A percentile compares a stretch with the other conserved stretches of the same genome.
Conservation (phyloP, 1,140 invertebrate genomes). For the Chelonus insularis region DNA sequence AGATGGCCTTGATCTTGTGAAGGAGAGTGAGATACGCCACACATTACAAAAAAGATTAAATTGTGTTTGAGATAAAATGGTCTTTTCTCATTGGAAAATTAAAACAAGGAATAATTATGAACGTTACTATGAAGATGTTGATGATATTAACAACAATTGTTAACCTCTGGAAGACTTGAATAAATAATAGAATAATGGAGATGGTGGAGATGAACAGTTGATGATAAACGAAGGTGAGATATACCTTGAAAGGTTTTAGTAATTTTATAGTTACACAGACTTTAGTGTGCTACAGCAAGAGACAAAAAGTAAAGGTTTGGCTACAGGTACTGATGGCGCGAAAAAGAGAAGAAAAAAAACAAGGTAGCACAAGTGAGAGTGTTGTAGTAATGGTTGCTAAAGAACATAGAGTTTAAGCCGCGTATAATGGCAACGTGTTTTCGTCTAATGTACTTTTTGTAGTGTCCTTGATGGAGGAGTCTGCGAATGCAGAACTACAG, state of each 20-base stretch:
- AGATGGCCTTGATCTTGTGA: constrained; percentile 58
- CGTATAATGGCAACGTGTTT: constrained; percentile 55
- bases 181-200: too few species aligned
- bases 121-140: too few species aligned
- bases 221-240: background rate
- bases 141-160: too few species aligned
- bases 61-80: too few species aligned
- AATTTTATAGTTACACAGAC: constrained; percentile 1
- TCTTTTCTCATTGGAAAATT: too few species aligned
- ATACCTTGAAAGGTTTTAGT: background rate
- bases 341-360: constrained; percentile 3
- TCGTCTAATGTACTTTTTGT: constrained; percentile 62
- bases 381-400: constrained; percentile 24
- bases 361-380: constrained; percentile 1
- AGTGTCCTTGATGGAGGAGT: constrained; percentile 61
- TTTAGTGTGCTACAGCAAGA: constrained; percentile 1
- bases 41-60: too few species aligned
- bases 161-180: too few species aligned
- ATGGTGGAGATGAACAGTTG: background rate
- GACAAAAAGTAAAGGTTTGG: background rate
- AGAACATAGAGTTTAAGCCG: constrained; percentile 24
- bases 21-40: constrained; percentile 16
- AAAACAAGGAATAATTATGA: too few species aligned
- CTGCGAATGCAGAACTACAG: constrained; percentile 61
- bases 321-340: constrained; percentile 10